Evolutionary conservation across 2,888 invertebrate species (phyloP), one percentile per base, ranked within the genome.

Genomic region (Tetanocera ferruginea): DNA sequence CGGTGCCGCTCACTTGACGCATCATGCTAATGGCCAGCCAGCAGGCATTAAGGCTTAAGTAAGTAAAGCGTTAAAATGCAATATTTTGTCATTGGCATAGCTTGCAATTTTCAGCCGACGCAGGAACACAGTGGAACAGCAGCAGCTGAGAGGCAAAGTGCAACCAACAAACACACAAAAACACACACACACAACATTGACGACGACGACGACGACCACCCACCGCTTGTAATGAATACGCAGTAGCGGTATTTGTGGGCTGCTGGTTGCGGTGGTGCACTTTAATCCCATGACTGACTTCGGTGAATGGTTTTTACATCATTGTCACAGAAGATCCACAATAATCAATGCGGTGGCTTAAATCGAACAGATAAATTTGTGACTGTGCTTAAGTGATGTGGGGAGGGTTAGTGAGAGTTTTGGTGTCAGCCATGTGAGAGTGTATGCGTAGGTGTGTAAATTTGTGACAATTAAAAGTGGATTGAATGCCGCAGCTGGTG

Each of bases 341-440:
- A 85, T 86, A 85, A 86, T 86, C 85, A 85, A 84, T 84, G 85
- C 85, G 83, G 85, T 84, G 85, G 85, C 85, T 85, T 37, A 5
- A 64, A 69, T 51, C 51, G 69, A 69, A 69, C 28, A 51, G 51
- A 51, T 51, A 43, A 43, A 43, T 43, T 43, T 43, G 43, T 43
- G 43, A 1, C 43, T 43, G 14, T 43, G 14, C 43, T 43, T 43
- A 11, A 43, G 25, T 23, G 49, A n/a, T 28, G 2, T 49, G 69
- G 5, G 8, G 52, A 3, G n/a, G 25, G 67, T 6, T 25, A 55
- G 34, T 17, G 52, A n/a, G 23, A 11, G 6, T 4, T 5, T 4
- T 4, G 37, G 37, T 37, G 37, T 37, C 6, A 37, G 37, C 8
- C 2, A 43, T 4, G n/a, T 55, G n/a, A 1, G 28, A 3, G 64